Evolutionary conservation across 2,888 invertebrate species (phyloP).

Genomic region (Tipula vernalis): DNA sequence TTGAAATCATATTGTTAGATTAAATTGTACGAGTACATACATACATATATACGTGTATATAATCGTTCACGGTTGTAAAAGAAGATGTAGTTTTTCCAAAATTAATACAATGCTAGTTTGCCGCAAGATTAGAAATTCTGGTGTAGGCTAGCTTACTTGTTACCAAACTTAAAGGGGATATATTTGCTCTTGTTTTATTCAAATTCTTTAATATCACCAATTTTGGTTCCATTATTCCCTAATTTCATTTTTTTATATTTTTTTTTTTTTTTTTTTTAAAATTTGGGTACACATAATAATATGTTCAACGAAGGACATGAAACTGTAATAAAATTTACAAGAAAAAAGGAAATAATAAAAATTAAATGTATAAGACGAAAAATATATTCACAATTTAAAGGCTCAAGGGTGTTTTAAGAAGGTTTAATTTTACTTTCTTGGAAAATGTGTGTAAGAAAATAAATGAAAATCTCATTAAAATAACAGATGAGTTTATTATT

Average conservation of each 20-base stretch:
- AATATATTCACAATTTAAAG: constrained; percentile 4
- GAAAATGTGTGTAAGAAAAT: background rate
- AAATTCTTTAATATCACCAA: constrained; percentile 1
- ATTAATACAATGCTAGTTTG: background rate
- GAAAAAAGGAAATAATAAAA: background rate
- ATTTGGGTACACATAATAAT: background rate
- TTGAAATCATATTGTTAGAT: background rate
- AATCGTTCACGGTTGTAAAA: background rate
- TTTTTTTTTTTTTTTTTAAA: background rate
- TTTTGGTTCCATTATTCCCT: background rate
- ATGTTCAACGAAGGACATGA: background rate
- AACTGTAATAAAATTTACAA: constrained; percentile 4
- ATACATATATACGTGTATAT: too few species aligned
- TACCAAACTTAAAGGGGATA: background rate
- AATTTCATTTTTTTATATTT: background rate
- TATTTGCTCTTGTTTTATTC: background rate
- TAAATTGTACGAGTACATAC: background rate
- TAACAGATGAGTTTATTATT: constrained; percentile 4
- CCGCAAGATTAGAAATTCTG: background rate
- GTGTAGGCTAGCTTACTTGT: background rate
- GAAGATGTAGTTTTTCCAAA: background rate
- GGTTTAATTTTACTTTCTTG: background rate
- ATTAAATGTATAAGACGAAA: constrained; percentile 4
- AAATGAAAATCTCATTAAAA: background rate
- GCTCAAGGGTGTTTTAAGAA: constrained; percentile 4